Percentiles rank a stretch among this genome's conserved stretches.
phyloP scores from a whole-genome alignment of 2,888 invertebrate species.

The Celastrina argiolus region DNA sequence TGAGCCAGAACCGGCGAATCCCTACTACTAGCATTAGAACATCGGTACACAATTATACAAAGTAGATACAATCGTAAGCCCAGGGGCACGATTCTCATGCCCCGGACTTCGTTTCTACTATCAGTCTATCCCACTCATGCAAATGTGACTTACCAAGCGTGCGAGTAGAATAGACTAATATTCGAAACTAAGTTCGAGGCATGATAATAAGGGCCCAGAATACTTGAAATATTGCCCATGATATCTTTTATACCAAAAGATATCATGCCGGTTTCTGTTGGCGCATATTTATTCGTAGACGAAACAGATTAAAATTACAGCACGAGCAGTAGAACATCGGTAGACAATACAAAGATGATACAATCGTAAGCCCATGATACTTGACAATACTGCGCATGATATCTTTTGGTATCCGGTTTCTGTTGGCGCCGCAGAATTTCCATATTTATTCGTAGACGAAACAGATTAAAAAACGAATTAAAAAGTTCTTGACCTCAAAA shows the following conservation, averaged over 20 bases:
- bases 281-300: background rate
- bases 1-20: too few species aligned
- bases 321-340: too few species aligned
- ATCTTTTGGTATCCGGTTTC: background rate
- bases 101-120: too few species aligned
- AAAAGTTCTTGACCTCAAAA: constrained; percentile 13
- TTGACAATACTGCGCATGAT: background rate
- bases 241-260: background rate
- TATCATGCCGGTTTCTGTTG: background rate
- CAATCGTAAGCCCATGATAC: background rate
- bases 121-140: too few species aligned
- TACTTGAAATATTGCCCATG: background rate
- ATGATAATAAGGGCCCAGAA: too few species aligned
- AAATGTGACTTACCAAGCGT: too few species aligned
- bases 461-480: constrained; percentile 10
- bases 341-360: too few species aligned
- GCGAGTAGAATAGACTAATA: too few species aligned
- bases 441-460: background rate
- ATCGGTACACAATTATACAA: too few species aligned
- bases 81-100: too few species aligned
- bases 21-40: too few species aligned
- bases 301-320: constrained; percentile 3
- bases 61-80: constrained; percentile 1
- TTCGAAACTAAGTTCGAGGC: too few species aligned
- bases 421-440: background rate